These are phyloP conservation scores for Barbus barbus DNA, from an alignment of 2,113 vertebrate genomes.

Conservation along the genomic window DNA sequence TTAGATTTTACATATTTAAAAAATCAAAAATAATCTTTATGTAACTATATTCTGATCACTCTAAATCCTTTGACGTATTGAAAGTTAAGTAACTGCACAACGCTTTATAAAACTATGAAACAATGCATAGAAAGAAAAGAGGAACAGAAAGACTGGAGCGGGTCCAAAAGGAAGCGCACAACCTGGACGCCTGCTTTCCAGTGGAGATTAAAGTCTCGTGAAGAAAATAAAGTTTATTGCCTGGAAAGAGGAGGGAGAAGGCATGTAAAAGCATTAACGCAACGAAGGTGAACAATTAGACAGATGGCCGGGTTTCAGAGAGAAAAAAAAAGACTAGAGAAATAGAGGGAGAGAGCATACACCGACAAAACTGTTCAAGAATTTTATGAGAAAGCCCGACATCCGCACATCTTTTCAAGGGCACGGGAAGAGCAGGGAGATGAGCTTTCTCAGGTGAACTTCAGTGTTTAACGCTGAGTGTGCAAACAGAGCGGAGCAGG, in stretches of 20 bases:
- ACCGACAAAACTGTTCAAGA: slow-evolving; percentile 84
- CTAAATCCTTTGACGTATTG: not conserved
- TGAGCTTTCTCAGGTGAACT: slow-evolving; percentile 79
- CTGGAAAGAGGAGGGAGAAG: slow-evolving; percentile 94
- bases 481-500: slow-evolving; percentile 61
- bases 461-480: slow-evolving; percentile 82
- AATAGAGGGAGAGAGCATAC: slow-evolving; percentile 81
- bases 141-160: not conserved
- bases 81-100: too few relatives aligned
- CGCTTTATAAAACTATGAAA: not conserved
- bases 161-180: slow-evolving; percentile 91
- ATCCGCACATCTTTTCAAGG: slow-evolving; percentile 90
- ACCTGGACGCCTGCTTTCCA: slow-evolving; percentile 91
- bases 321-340: slow-evolving; percentile 81
- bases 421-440: slow-evolving; percentile 83
- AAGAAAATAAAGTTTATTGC: slow-evolving; percentile 99
- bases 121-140: not conserved
- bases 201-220: slow-evolving; percentile 98
- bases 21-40: not conserved
- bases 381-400: slow-evolving; percentile 92
- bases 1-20: too few relatives aligned
- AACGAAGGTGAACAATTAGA: slow-evolving; percentile 99
- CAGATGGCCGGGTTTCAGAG: slow-evolving; percentile 98
- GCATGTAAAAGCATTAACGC: slow-evolving; percentile 99
- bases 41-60: not conserved